Evolutionary conservation across 2,113 vertebrate species (phyloP), one percentile per base, ranked within the genome.

Genomic region (Scatophagus argus): DNA sequence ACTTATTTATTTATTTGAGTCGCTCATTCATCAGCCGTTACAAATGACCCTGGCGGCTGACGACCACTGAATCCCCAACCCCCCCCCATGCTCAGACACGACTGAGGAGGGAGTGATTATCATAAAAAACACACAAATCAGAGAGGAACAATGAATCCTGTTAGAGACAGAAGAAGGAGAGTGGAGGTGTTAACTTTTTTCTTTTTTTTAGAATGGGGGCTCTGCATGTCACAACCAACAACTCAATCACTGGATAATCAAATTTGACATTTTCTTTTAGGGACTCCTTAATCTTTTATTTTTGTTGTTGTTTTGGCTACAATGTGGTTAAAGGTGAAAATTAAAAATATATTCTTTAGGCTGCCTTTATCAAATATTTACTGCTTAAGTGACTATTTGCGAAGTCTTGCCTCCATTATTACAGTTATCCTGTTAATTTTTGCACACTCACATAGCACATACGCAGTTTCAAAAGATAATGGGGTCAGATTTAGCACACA

Each of bases 1-100:
- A 83, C 84, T 93, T 93, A 91, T 93, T 94, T 92, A 94, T 94
- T 93, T 93, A 93, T 94, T 91, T 90, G 82, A 90, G 91, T 87
- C 66, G 82, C 86, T 92, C 93, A 92, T 94, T 93, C 91, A 93
- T 94, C 93, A 93, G 89, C 81, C 46, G 73, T 92, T 92, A 94
- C 89, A 93, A 92, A 93, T 92, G 90, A 93, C 91, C 90, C 87
- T 87, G 86, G 88, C 74, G 74, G 84, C 81, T 90, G 91, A 91
- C 79, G 79, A 82, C 78, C 79, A 88, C 81, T 84, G 81, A 89
- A 72, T 64, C 78, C 76, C 64, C 79, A 49, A 2, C 16, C 59
- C 76, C 79, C 58, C 55, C 27, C 66, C 76, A 74, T 74, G 64
- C 62, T 77, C 77, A 84, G 85, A 93, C 91, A 86, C 4, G 74